Base-by-base conservation (phyloP, 2,113 vertebrate genomes). In the Upupa epops region DNA sequence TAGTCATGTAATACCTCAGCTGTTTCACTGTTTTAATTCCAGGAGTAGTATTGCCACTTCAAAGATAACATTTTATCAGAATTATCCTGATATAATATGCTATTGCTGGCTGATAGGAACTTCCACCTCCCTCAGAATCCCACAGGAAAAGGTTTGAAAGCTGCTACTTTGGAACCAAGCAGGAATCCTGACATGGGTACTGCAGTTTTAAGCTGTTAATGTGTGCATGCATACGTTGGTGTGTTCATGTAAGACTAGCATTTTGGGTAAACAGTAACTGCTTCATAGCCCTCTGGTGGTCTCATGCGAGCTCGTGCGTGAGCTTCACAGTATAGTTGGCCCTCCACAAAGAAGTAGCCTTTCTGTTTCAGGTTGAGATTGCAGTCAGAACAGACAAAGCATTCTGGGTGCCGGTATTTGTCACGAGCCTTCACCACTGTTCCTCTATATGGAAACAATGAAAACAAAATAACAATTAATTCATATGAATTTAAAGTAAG, bases 271-370 rank as follows among this genome's bases (percentile, higher is more conserved):
- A 98, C 96, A 1, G 98, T 98, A 29, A 99, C 94, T 2, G 98
- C 98, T 93, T 99, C 98, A 3, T 99, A 99, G 79, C 98, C 99
- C 95, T 99, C 98, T 0, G 98, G 98, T 19, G 99, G 98, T 95
- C 98, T 98, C 88, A 96, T 98, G 68, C 98, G 98, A 92, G 98
- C 98, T 6, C 98, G 97, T 2, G 99, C 99, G 1, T 99, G 99
- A 32, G 90, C 96, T 97, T 99, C 99, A n/a, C 99, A 99, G 98
- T 99, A 99, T 42, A 99, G 96, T 52, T 99, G 98, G 5, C 98
- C 99, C 86, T 99, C 99, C 97, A 99, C 98, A 15, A 99, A 99
- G 98, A 99, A 99, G 92, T 99, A 99, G 56, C 99, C 99, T 92
- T 98, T 98, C 85, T 99, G 99, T 94, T 99, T 99, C 89, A 99